Percentiles rank a stretch among this genome's conserved stretches.
phyloP scores from a whole-genome alignment of 2,888 invertebrate species.

The Ariolimax columbianus region DNA sequence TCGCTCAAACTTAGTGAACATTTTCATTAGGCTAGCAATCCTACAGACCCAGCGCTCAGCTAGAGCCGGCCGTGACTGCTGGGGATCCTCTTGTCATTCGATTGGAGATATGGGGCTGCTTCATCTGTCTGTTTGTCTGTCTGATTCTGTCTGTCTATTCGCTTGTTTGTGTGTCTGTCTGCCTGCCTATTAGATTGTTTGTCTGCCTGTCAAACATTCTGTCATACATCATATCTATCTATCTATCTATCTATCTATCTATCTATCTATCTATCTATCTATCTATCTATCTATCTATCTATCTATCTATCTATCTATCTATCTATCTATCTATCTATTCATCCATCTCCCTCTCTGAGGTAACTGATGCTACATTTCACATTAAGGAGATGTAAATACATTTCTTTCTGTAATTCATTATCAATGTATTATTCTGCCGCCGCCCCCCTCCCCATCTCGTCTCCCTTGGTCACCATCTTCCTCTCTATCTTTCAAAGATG shows the following conservation, averaged over 20 bases:
- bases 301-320: not conserved
- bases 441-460: not conserved
- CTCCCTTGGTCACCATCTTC: too few relatives aligned
- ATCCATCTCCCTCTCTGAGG: not conserved
- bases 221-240: not conserved
- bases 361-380: too few relatives aligned
- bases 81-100: too few relatives aligned
- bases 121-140: not conserved
- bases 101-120: not conserved
- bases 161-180: not conserved
- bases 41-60: too few relatives aligned
- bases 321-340: not conserved
- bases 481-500: too few relatives aligned
- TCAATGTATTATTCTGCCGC: not conserved
- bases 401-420: not conserved
- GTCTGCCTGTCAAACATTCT: not conserved
- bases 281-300: not conserved
- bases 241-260: not conserved
- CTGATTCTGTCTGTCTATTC: not conserved
- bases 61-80: too few relatives aligned
- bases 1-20: constrained; percentile 42
- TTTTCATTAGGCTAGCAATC: constrained; percentile 31
- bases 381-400: too few relatives aligned
- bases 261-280: not conserved
- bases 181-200: not conserved